A percentile compares a stretch with the other conserved stretches of the same genome.
phyloP scores from a whole-genome alignment of 1,140 invertebrate species.

The Lerema accius region DNA sequence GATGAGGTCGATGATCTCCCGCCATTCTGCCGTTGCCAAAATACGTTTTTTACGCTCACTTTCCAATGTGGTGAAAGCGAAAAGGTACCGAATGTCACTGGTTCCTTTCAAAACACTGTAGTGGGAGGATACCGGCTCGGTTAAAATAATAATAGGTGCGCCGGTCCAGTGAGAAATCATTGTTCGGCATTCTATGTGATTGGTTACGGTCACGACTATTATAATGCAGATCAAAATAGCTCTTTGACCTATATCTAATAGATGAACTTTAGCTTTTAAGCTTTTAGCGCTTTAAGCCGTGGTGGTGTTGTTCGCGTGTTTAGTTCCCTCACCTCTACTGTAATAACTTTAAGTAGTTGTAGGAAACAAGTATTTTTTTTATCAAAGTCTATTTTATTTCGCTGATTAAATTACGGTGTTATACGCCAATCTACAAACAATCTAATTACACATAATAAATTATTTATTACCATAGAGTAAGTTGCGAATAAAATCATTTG shows the following conservation, averaged over 20 bases:
- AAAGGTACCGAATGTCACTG: slow-evolving; percentile 80
- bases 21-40: slow-evolving; percentile 79
- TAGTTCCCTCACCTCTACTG: too few relatives aligned
- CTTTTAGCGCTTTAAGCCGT: too few relatives aligned
- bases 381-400: too few relatives aligned
- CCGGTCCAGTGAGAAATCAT: slow-evolving; percentile 13
- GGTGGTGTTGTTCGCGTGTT: background rate
- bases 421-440: too few relatives aligned
- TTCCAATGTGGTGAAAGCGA: slow-evolving; percentile 82
- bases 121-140: slow-evolving; percentile 70
- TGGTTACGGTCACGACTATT: slow-evolving; percentile 6
- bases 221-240: slow-evolving; percentile 9
- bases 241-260: background rate
- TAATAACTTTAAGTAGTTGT: too few relatives aligned
- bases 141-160: slow-evolving; percentile 61
- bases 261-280: too few relatives aligned
- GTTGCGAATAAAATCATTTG: too few relatives aligned
- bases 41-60: slow-evolving; percentile 81
- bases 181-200: slow-evolving; percentile 6
- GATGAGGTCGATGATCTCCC: slow-evolving; percentile 68
- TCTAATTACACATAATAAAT: too few relatives aligned
- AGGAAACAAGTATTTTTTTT: too few relatives aligned
- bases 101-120: slow-evolving; percentile 80
- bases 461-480: too few relatives aligned
- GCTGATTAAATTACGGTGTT: too few relatives aligned